A percentile compares a stretch with the other conserved stretches of the same genome.
phyloP scores from a whole-genome alignment of 37 sponge, comb jelly and placozoan genomes.

The Amphimedon queenslandica region DNA sequence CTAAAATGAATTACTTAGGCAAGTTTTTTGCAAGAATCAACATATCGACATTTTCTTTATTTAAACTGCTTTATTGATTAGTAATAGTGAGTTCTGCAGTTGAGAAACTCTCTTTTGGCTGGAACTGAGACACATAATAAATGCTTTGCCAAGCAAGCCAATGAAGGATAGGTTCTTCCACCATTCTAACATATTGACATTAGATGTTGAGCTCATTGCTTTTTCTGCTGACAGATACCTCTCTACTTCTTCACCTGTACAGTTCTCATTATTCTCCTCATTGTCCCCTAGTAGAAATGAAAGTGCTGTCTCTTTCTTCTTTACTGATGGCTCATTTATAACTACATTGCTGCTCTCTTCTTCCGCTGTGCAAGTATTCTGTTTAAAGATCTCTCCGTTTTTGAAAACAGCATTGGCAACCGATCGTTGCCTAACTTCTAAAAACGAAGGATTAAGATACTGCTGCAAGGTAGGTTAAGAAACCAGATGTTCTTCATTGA shows the following conservation, averaged over 20 bases:
- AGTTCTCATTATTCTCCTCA: not conserved
- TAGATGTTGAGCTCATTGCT: not conserved
- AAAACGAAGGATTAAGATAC: not conserved
- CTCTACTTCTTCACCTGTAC: not conserved
- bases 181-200: not conserved
- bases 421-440: not conserved
- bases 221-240: not conserved
- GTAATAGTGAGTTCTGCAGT: constrained; percentile 17
- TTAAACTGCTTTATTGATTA: not conserved
- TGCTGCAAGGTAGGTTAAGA: too few species aligned
- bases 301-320: constrained; percentile 1
- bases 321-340: not conserved
- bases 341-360: not conserved
- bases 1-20: not conserved
- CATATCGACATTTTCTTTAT: not conserved
- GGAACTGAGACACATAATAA: not conserved
- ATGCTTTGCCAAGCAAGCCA: not conserved
- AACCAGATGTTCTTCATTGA: too few species aligned
- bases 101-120: constrained; percentile 8
- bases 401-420: not conserved
- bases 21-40: constrained; percentile 1
- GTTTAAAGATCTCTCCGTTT: not conserved
- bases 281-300: not conserved
- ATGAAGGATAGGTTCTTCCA: not conserved
- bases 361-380: not conserved